Percentiles rank a stretch among this genome's conserved stretches.
phyloP scores from a whole-genome alignment of 2,113 vertebrate genomes.

The Bucco capensis region DNA sequence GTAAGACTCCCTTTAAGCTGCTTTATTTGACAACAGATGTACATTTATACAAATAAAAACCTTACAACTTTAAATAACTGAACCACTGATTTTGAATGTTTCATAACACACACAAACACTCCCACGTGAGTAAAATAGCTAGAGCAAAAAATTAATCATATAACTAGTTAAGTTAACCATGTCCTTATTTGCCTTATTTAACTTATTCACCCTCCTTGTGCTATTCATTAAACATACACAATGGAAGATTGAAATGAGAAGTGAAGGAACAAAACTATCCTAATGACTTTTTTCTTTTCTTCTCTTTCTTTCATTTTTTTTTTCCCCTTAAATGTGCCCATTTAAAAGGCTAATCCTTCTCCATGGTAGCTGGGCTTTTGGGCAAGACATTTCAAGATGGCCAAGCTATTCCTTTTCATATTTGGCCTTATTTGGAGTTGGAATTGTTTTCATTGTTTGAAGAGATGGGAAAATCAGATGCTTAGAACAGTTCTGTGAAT shows the following conservation, averaged over 20 bases:
- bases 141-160: background rate
- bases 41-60: conserved; percentile 2
- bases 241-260: background rate
- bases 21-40: background rate
- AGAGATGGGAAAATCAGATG: background rate
- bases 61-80: background rate
- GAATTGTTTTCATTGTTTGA: background rate
- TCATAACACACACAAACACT: background rate
- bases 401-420: background rate
- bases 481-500: background rate
- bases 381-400: background rate
- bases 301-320: background rate
- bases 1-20: background rate
- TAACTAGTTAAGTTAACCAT: background rate
- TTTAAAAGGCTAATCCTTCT: background rate
- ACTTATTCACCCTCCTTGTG: conserved; percentile 5
- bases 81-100: background rate
- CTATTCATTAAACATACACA: background rate
- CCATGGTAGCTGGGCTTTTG: background rate
- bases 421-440: background rate
- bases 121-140: background rate
- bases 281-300: background rate
- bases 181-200: conserved; percentile 18
- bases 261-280: background rate
- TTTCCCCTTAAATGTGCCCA: background rate